These are phyloP conservation scores for Galeruca laticollis DNA, from an alignment of 2,888 invertebrate genomes.

Conservation along the genomic window DNA sequence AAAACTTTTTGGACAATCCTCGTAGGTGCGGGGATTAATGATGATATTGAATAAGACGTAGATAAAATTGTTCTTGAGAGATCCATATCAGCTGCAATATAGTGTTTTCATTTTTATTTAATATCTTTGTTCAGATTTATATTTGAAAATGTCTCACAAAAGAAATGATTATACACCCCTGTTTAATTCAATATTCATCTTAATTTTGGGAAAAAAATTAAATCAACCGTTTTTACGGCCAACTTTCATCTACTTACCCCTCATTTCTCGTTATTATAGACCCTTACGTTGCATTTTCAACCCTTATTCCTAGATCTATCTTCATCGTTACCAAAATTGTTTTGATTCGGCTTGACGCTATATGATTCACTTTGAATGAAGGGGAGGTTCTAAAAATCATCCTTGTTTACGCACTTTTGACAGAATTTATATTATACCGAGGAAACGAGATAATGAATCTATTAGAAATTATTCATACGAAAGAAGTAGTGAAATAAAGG, in stretches of 20 bases:
- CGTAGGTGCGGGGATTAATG: no score
- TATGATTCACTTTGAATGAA: conserved; percentile 24
- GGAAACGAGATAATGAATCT: no score
- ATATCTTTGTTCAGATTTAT: no score
- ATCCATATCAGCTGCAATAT: no score
- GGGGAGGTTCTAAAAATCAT: conserved; percentile 26
- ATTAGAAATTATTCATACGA: no score
- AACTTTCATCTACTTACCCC: neutral
- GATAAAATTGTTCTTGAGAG: no score
- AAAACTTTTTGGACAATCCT: no score
- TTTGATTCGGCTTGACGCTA: conserved; percentile 31
- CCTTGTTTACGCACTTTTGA: conserved; percentile 11
- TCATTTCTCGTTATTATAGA: conserved; percentile 15
- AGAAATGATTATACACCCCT: neutral
- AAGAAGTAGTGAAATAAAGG: no score
- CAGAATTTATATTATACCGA: no score
- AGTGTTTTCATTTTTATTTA: no score
- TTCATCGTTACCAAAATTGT: conserved; percentile 33
- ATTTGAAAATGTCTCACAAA: no score
- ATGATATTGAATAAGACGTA: no score
- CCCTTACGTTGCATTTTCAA: conserved; percentile 31
- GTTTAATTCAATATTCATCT: neutral
- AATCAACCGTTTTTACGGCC: neutral
- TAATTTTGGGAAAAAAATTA: neutral
- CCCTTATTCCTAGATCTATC: conserved; percentile 24